Percentiles rank a stretch among this genome's conserved stretches.
phyloP scores from a whole-genome alignment of 2,113 vertebrate species.

The Noctilio leporinus region DNA sequence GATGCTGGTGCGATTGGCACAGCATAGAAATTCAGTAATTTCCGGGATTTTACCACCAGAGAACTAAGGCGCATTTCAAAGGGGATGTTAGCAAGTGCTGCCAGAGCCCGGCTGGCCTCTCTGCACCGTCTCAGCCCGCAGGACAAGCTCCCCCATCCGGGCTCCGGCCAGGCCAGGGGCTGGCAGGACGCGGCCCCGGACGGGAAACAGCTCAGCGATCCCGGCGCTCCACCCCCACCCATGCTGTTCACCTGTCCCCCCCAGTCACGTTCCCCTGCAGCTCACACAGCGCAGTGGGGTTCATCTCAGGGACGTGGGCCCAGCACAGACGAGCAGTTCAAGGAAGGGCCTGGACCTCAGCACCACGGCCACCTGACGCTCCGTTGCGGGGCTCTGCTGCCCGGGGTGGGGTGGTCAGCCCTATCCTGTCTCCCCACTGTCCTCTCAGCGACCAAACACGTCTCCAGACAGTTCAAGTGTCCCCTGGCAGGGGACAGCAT shows the following conservation, averaged over 20 bases:
- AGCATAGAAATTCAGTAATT: neutral
- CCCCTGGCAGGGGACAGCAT: neutral
- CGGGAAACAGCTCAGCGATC: neutral
- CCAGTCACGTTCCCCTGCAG: neutral
- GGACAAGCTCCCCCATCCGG: neutral
- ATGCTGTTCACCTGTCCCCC: too few relatives aligned
- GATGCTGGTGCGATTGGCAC: neutral
- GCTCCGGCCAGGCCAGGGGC: neutral
- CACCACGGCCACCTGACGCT: accelerated
- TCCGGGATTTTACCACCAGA: neutral
- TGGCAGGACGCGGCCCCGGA: neutral
- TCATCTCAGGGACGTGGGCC: neutral
- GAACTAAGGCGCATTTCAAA: neutral
- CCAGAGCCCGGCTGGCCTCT: neutral
- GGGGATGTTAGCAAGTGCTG: neutral
- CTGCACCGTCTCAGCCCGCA: accelerated
- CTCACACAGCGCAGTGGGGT: neutral
- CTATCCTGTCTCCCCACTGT: too few relatives aligned
- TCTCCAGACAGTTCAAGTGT: neutral
- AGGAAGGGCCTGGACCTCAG: neutral
- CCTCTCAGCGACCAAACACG: neutral
- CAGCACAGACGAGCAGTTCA: neutral
- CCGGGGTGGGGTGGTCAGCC: accelerated
- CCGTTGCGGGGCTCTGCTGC: neutral
- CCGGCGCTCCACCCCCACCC: neutral